Conservation (phyloP, 2,888 invertebrate species). For the Nycteola revayana region DNA sequence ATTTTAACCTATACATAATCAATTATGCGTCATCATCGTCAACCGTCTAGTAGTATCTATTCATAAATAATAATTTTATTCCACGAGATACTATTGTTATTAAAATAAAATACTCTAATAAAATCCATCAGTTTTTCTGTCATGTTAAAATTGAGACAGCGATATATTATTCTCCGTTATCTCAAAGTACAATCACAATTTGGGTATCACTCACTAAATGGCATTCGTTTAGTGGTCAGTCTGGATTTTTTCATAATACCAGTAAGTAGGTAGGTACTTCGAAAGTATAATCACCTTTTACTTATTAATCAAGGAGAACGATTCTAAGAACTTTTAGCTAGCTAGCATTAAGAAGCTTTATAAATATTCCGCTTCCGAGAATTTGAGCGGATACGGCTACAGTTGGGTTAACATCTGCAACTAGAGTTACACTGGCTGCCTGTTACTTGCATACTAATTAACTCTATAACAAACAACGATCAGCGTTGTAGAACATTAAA, state of each 20-base stretch:
- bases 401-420: conserved; percentile 77
- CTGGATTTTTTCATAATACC: conserved; percentile 30
- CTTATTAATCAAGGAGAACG: conserved; percentile 58
- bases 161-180: conserved; percentile 47
- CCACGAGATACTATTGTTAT: conserved; percentile 16
- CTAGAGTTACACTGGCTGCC: conserved; percentile 77
- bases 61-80: too few relatives aligned
- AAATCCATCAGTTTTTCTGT: conserved; percentile 40
- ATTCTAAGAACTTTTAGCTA: conserved; percentile 62
- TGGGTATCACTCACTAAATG: conserved; percentile 43
- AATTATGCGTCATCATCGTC: too few relatives aligned
- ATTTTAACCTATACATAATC: too few relatives aligned
- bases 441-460: conserved; percentile 72
- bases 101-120: conserved; percentile 29
- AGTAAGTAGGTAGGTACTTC: conserved; percentile 29
- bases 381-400: conserved; percentile 72
- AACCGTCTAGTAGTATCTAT: too few relatives aligned
- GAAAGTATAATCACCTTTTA: conserved; percentile 47
- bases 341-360: conserved; percentile 54
- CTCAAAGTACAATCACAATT: conserved; percentile 41
- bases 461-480: conserved; percentile 46
- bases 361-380: conserved; percentile 77
- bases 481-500: conserved; percentile 67
- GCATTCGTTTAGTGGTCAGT: conserved; percentile 38
- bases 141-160: conserved; percentile 39